Conservation (phyloP, 2,113 vertebrate species). For the Tiliqua scincoides region DNA sequence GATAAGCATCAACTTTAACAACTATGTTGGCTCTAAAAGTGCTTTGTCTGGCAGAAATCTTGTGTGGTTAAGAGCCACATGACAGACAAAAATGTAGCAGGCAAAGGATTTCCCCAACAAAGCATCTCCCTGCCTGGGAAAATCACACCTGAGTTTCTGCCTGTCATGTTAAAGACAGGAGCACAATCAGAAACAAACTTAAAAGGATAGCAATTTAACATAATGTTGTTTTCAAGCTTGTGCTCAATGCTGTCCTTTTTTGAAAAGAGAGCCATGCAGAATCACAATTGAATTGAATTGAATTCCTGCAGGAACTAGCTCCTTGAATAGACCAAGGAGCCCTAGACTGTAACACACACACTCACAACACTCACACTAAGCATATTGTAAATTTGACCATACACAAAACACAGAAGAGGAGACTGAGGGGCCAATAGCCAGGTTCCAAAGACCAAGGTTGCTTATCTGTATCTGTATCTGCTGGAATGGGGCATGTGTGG, state of each 20-base stretch:
- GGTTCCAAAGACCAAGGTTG: too few relatives aligned
- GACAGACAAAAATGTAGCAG: background rate
- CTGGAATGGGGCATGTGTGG: too few relatives aligned
- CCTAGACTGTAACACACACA: too few relatives aligned
- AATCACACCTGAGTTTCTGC: background rate
- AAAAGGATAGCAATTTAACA: background rate
- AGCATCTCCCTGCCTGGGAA: background rate
- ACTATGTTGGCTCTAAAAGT: background rate
- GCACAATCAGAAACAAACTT: background rate
- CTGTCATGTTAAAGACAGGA: background rate
- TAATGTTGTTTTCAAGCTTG: background rate
- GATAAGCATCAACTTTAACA: background rate
- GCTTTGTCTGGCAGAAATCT: background rate
- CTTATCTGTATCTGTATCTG: too few relatives aligned
- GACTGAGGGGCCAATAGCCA: too few relatives aligned
- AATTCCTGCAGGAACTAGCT: background rate
- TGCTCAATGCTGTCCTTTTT: too few relatives aligned
- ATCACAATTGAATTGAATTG: background rate
- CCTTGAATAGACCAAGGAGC: too few relatives aligned
- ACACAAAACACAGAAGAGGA: too few relatives aligned
- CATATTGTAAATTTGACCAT: too few relatives aligned
- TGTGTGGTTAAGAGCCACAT: background rate
- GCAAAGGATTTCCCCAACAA: background rate
- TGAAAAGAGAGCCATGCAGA: background rate
- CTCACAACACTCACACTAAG: too few relatives aligned